A percentile compares a stretch with the other conserved stretches of the same genome.
Conservation (phyloP, 2,888 invertebrate genomes). For the Drosophila leonis region DNA sequence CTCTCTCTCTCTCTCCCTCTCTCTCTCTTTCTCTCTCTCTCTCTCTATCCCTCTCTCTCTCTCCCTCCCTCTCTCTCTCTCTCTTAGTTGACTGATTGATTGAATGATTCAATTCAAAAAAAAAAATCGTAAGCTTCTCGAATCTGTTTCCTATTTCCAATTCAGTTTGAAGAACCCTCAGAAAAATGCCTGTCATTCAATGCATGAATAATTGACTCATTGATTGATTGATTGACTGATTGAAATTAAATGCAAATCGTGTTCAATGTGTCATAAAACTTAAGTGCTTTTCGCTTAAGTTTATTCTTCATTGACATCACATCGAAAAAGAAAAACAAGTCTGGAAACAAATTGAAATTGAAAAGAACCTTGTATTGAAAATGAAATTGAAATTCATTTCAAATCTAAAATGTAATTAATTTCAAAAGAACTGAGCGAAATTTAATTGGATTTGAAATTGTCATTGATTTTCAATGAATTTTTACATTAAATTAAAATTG, state of each 20-base stretch:
- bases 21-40: background rate
- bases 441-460: background rate
- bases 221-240: constrained; percentile 6
- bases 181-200: background rate
- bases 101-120: no score
- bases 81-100: background rate
- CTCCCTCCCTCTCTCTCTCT: background rate
- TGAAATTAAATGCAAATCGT: constrained; percentile 13
- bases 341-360: background rate
- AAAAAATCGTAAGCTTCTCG: no score
- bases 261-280: constrained; percentile 1
- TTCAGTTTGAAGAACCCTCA: background rate
- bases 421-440: background rate
- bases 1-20: background rate
- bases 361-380: background rate
- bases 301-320: background rate
- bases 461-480: background rate
- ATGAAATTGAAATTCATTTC: background rate
- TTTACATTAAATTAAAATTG: background rate
- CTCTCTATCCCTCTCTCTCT: no score
- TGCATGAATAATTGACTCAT: background rate
- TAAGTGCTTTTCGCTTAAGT: constrained; percentile 7
- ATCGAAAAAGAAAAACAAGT: background rate
- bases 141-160: background rate
- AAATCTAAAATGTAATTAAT: background rate